Base-by-base conservation (phyloP, 30 jellyfish, hydroid and myxozoan species). In the Chrysaora quinquecirrha region DNA sequence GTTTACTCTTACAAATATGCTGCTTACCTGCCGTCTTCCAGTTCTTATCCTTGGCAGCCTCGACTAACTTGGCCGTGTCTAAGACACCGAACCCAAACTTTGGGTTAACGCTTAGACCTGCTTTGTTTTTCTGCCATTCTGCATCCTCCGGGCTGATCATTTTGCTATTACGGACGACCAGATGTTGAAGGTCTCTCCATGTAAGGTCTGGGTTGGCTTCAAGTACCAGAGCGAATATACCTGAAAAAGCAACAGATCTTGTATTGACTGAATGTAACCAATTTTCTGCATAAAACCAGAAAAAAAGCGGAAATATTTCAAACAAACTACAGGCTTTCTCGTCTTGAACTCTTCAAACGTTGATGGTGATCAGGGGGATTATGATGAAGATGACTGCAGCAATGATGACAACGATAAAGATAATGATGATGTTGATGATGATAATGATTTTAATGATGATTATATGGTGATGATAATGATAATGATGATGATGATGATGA, bases 131-230 rank as follows among this genome's bases (percentile, higher is more conserved):
- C 64, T 87, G 97, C 99, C 99, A 94, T 22, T 83, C 90, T n/a
- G 46, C 43, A 64, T 94, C 99, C 19, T 64, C 80, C 0, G 95
- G 94, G 73, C 97, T 88, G 19, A 84, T 73, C 58, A 65, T 47
- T 32, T 75, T 94, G 71, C 97, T 88, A 24, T 97, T 94, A 69
- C 78, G 79, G 33, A 84, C 99, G 10, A 94, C 88, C 1, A 94
- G 85, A 70, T 94, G 99, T 63, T 94, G 99, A 72, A 94, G 46
- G 54, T 94, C 99, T 28, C 99, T 86, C 99, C 99, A 94, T 28
- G 97, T 87, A 38, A 94, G 34, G 22, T 64, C 86, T 0, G 91
- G 95, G 73, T 94, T 94, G 33, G 99, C 99, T 71, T 94, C 97
- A 19, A 94, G 82, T 0, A 94, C 99, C 60, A 94, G 74, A 1